These are phyloP conservation scores for Mionectes olivaceus DNA, from an alignment of 2,797 vertebrate species.

Conservation along the genomic window DNA sequence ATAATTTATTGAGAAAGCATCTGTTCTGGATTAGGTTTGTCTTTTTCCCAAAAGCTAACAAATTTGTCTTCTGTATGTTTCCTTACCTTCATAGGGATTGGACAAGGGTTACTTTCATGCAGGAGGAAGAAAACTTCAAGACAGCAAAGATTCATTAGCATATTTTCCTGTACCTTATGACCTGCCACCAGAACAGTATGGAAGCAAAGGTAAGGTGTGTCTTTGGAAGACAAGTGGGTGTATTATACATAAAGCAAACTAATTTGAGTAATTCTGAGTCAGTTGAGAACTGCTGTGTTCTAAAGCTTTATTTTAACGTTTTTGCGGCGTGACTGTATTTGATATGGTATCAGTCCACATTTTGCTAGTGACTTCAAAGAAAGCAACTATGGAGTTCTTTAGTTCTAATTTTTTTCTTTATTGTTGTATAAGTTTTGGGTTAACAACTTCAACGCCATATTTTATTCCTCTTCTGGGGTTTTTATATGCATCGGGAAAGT, in stretches of 20 bases:
- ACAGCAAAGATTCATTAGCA: neutral
- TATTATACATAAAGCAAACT: neutral
- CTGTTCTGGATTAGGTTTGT: neutral
- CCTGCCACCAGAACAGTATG: constrained; percentile 80
- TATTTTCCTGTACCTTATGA: constrained; percentile 83
- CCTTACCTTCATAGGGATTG: constrained; percentile 62
- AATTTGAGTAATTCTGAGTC: neutral
- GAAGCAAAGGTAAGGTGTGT: constrained; percentile 76
- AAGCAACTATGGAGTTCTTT: neutral
- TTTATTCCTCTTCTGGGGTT: neutral
- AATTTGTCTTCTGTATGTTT: neutral
- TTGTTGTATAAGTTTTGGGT: neutral
- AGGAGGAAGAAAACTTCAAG: constrained; percentile 53
- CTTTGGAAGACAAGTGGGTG: neutral
- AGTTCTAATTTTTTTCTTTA: neutral
- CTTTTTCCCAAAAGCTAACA: neutral
- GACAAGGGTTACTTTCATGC: constrained; percentile 72
- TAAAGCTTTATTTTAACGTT: neutral
- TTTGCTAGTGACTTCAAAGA: neutral
- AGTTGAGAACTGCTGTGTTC: neutral
- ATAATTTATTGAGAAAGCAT: neutral
- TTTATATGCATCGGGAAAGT: neutral
- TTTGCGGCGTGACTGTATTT: neutral
- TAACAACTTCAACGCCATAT: neutral
- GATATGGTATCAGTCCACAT: accelerated